These are phyloP conservation scores for Odocoileus virginianus DNA, from an alignment of 2,113 vertebrate genomes.

Conservation along the genomic window DNA sequence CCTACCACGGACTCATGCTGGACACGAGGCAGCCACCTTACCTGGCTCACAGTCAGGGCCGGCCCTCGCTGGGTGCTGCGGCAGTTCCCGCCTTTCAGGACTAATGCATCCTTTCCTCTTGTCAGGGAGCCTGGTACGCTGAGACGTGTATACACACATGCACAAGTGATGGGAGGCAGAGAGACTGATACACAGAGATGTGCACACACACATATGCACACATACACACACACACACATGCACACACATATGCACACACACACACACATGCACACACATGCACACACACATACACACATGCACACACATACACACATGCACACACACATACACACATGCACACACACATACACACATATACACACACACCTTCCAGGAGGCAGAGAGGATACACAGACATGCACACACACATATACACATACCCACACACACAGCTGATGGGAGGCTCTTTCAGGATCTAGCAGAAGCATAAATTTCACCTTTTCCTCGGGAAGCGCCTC, in stretches of 20 bases:
- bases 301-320: rapidly evolving
- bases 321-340: no score
- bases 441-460: neutral
- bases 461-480: neutral
- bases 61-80: neutral
- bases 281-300: no score
- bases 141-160: no score
- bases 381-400: no score
- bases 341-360: no score
- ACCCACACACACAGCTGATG: neutral
- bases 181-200: neutral
- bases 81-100: neutral
- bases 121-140: no score
- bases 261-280: rapidly evolving
- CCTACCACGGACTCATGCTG: neutral
- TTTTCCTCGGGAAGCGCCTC: rapidly evolving
- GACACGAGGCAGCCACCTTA: rapidly evolving
- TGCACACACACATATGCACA: no score
- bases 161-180: neutral
- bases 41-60: neutral
- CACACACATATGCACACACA: no score
- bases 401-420: no score
- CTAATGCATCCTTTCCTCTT: neutral
- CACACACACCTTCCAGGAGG: no score
- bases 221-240: rapidly evolving